A percentile compares a stretch with the other conserved stretches of the same genome.
These are phyloP conservation scores for Pseudopleuronectes americanus DNA, from an alignment of 2,797 vertebrate species.

Conservation along the genomic window DNA sequence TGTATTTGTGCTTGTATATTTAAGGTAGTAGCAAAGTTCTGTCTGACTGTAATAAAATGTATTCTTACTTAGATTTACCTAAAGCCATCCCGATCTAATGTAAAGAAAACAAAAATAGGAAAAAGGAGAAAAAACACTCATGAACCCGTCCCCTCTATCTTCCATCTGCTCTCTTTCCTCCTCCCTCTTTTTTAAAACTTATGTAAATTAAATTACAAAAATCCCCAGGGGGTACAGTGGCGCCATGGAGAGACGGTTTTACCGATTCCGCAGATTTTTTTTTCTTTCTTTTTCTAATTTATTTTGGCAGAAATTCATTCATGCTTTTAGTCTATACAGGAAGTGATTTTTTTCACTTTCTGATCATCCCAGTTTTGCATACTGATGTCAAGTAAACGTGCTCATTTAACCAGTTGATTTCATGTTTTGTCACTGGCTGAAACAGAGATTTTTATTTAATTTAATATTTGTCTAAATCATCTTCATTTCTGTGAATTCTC, in stretches of 20 bases:
- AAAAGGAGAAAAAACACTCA: slow-evolving; percentile 79
- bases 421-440: slow-evolving; percentile 50
- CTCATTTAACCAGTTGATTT: slow-evolving; percentile 49
- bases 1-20: slow-evolving; percentile 90
- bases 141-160: slow-evolving; percentile 59
- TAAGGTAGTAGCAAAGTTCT: slow-evolving; percentile 88
- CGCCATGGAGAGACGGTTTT: slow-evolving; percentile 75
- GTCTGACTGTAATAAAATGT: slow-evolving; percentile 88
- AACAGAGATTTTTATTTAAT: slow-evolving; percentile 12
- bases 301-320: slow-evolving; percentile 68
- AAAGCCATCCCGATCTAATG: slow-evolving; percentile 86
- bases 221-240: slow-evolving; percentile 68
- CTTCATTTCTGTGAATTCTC: slow-evolving; percentile 49
- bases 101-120: slow-evolving; percentile 83
- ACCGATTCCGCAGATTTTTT: slow-evolving; percentile 39
- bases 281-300: slow-evolving; percentile 65
- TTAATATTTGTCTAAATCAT: slow-evolving; percentile 42
- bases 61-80: slow-evolving; percentile 86
- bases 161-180: slow-evolving; percentile 64
- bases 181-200: slow-evolving; percentile 76
- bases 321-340: slow-evolving; percentile 51
- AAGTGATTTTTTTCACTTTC: slow-evolving; percentile 47
- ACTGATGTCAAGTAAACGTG: slow-evolving; percentile 73
- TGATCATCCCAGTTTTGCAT: slow-evolving; percentile 54
- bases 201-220: slow-evolving; percentile 81